Conservation (phyloP, 2,888 invertebrate species). For the Bellardia bayeri region DNA sequence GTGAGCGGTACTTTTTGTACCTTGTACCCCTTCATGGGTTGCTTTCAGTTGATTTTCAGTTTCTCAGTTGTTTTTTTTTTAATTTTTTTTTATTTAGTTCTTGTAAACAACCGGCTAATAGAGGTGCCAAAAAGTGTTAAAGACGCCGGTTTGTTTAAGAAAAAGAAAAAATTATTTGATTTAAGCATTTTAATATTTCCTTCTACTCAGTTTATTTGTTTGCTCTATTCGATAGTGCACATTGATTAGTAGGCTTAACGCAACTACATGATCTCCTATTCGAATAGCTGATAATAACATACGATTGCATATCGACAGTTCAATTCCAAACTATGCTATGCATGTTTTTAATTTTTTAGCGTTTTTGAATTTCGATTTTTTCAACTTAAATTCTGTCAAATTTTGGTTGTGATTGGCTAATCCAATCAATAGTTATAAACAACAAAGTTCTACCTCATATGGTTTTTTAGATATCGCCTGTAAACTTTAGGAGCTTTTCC, state of each 20-base stretch:
- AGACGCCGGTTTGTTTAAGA: constrained; percentile 26
- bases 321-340: too few species aligned
- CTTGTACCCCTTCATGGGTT: constrained; percentile 16
- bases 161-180: not conserved
- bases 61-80: constrained; percentile 18
- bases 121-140: constrained; percentile 55
- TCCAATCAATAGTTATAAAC: too few species aligned
- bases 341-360: too few species aligned
- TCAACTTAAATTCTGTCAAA: too few species aligned
- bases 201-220: not conserved
- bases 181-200: not conserved
- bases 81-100: not conserved
- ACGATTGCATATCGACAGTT: too few species aligned
- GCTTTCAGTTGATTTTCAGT: not conserved
- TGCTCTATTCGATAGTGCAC: not conserved
- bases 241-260: not conserved
- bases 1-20: not conserved
- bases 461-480: too few species aligned
- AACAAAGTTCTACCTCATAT: too few species aligned
- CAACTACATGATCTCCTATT: not conserved
- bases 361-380: too few species aligned
- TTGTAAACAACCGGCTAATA: constrained; percentile 57
- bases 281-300: not conserved
- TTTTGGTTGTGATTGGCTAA: too few species aligned
- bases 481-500: too few species aligned